Conservation (phyloP, 2,113 vertebrate genomes). For the Catharus fuscescens region DNA sequence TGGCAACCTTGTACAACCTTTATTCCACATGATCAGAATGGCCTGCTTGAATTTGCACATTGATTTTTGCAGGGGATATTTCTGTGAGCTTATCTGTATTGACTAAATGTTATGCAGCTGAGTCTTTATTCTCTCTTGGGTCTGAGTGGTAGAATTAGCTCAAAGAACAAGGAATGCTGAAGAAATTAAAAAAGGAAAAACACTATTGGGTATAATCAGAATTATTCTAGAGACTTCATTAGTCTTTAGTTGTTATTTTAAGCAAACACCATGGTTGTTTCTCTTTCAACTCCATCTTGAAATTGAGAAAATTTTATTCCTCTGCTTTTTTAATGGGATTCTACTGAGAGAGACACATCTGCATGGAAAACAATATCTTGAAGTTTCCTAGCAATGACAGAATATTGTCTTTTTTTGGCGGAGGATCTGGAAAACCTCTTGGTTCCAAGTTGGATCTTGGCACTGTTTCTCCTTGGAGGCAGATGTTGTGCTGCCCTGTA, state of each 20-base stretch:
- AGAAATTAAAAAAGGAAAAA: neutral
- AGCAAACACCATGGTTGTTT: neutral
- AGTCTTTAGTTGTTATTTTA: neutral
- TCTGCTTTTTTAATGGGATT: neutral
- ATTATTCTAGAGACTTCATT: neutral
- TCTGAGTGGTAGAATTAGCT: neutral
- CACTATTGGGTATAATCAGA: neutral
- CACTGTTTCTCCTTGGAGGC: neutral
- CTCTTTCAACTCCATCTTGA: neutral
- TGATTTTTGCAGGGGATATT: conserved; percentile 43
- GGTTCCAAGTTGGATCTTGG: neutral
- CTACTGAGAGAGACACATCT: neutral
- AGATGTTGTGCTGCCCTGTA: neutral
- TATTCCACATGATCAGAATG: neutral
- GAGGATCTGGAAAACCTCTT: neutral
- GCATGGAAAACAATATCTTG: neutral
- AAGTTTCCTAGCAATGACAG: neutral
- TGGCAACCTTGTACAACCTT: neutral
- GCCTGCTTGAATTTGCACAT: neutral
- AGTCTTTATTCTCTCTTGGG: conserved; percentile 3
- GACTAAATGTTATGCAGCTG: conserved; percentile 13
- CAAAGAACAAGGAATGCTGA: neutral
- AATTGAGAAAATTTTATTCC: neutral
- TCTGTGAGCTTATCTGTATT: conserved; percentile 33
- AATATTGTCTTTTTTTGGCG: neutral